Base-by-base conservation (phyloP, 1,140 invertebrate species). In the Diorhabda elongata region DNA sequence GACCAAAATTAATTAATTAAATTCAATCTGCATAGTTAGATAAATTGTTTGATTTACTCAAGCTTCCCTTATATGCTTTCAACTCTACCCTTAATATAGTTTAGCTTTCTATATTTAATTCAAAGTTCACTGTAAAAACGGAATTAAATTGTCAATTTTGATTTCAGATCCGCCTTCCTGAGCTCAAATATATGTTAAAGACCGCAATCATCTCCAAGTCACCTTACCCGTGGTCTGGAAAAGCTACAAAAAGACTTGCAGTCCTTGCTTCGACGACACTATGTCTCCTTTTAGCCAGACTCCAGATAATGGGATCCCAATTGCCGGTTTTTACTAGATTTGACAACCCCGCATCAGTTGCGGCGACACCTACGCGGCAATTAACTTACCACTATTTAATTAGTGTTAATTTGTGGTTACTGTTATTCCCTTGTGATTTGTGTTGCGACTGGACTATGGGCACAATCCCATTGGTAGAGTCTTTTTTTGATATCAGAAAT, bases 371-470 rank as follows among this genome's bases (percentile, higher is more conserved):
- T 6, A 82, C 86, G 47, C 88, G 95, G 69, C 95, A 98, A 80
- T 84, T 98, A 62, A 97, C 96, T 3, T 98, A 95, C 81, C 94
- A 94, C 82, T 98, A 98, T 83, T 85, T 98, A 68, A 88, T 95
- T 59, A 90, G 93, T 45, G 85, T 98, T 47, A 98, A 98, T 84
- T 85, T 91, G 44, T 96, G 94, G 91, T 83, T 98, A 57, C 84
- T 98, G 60, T 84, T 97, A 47, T 91, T 94, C 80, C 96, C 96
- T 8, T 92, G 89, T 71, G 87, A 93, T 75, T 86, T 98, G 9
- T 98, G 96, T 84, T 98, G 96, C 82, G 97, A 98, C 84, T 98
- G 96, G 96, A 98, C 96, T 58, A 98, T 98, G 97, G 96, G 95
- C 47, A 98, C 96, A 43, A 91, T 98, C 64, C 93, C 95, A 0